phyloP scores from a whole-genome alignment of 37 sponge, comb jelly and placozoan species.

The Spongia lamella region DNA sequence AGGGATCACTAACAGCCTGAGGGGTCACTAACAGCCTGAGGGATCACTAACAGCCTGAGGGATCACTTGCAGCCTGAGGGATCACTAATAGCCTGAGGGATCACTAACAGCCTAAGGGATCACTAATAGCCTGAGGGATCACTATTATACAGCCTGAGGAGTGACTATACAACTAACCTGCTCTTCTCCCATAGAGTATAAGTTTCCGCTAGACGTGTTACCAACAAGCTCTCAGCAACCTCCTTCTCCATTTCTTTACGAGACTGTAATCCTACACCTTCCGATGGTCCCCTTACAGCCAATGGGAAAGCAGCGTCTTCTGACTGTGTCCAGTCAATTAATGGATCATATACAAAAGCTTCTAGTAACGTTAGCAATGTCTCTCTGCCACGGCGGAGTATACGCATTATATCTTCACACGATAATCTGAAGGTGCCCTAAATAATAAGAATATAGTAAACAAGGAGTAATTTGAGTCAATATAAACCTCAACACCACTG shows the following conservation, averaged over 20 bases:
- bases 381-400: constrained; percentile 84
- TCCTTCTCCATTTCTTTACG: constrained; percentile 86
- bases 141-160: no score
- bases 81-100: no score
- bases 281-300: constrained; percentile 54
- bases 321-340: constrained; percentile 95
- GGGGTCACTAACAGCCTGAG: no score
- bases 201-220: constrained; percentile 71
- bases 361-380: constrained; percentile 90
- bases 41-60: no score
- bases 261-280: constrained; percentile 49
- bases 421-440: constrained; percentile 93
- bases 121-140: no score
- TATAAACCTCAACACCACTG: constrained; percentile 87
- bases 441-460: background rate
- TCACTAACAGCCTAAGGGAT: no score
- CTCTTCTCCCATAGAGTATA: constrained; percentile 71
- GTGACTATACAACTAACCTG: constrained; percentile 34
- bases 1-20: no score
- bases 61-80: no score
- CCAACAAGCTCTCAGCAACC: constrained; percentile 73
- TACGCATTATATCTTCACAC: constrained; percentile 88
- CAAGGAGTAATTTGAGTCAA: background rate
- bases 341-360: constrained; percentile 96
- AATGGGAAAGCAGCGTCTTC: constrained; percentile 90